phyloP scores from a whole-genome alignment of 2,888 invertebrate species.

The Dynastes grantii region DNA sequence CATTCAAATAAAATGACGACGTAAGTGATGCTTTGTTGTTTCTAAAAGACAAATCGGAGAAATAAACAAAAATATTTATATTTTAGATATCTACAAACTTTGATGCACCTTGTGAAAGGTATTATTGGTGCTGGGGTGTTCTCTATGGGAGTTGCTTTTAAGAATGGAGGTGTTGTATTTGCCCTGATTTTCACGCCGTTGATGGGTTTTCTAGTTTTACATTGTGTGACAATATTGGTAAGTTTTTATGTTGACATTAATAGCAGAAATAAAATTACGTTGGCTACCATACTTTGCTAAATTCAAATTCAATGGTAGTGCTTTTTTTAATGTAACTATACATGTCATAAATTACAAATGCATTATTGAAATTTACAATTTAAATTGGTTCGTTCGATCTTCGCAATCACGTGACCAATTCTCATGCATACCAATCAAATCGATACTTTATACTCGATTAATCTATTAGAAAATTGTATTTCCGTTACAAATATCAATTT shows the following conservation, averaged over 20 bases:
- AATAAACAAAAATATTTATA: too few relatives aligned
- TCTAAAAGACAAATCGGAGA: too few relatives aligned
- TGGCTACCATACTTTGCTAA: too few relatives aligned
- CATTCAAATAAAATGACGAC: not conserved
- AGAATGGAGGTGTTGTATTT: conserved; percentile 43
- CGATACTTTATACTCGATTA: too few relatives aligned
- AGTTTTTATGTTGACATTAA: not conserved
- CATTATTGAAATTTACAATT: not conserved
- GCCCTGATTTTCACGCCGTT: conserved; percentile 39
- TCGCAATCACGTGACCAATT: too few relatives aligned
- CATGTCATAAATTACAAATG: too few relatives aligned
- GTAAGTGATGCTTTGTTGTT: not conserved
- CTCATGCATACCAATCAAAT: too few relatives aligned
- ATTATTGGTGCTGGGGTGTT: conserved; percentile 45
- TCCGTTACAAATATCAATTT: too few relatives aligned
- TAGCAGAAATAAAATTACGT: too few relatives aligned
- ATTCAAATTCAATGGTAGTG: too few relatives aligned
- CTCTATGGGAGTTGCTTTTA: conserved; percentile 49
- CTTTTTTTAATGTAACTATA: too few relatives aligned
- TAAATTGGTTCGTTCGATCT: not conserved
- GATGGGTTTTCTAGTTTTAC: conserved; percentile 40
- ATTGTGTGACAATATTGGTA: conserved; percentile 45
- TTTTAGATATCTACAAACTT: conserved; percentile 46
- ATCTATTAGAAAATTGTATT: too few relatives aligned
- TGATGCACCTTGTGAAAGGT: conserved; percentile 48